Percentiles rank a stretch among this genome's conserved stretches.
Conservation (phyloP, 92 coral and sea anemone species). For the Paragorgia papillata region DNA sequence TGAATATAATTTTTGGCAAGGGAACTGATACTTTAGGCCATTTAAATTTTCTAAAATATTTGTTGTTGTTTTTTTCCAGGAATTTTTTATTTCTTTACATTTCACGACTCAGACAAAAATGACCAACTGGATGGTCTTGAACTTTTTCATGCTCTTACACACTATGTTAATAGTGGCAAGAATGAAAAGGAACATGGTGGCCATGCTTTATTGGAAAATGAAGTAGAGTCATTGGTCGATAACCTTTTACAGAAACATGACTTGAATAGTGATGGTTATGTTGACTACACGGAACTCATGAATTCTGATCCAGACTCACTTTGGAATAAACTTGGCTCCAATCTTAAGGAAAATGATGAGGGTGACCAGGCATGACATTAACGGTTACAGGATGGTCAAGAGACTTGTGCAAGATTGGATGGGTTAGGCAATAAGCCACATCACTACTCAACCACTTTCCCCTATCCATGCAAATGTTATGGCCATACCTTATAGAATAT, state of each 20-base stretch:
- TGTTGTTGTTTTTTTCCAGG: conserved; percentile 53
- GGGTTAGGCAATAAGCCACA: no score
- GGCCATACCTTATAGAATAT: no score
- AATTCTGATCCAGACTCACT: conserved; percentile 71
- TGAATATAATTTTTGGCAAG: no score
- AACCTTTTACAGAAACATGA: conserved; percentile 91
- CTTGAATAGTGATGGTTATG: conserved; percentile 75
- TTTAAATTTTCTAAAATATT: no score
- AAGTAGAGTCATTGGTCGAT: conserved; percentile 81
- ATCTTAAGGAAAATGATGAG: not conserved
- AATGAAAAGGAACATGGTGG: conserved; percentile 67
- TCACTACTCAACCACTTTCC: no score
- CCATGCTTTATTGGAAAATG: conserved; percentile 71
- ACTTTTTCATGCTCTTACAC: conserved; percentile 79
- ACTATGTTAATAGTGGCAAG: conserved; percentile 65
- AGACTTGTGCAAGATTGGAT: not conserved
- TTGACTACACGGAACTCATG: conserved; percentile 85
- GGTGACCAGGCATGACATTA: not conserved
- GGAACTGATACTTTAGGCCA: no score
- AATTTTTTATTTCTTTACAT: conserved; percentile 90
- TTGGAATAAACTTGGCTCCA: conserved; percentile 78
- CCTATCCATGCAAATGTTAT: no score
- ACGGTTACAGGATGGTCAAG: not conserved
- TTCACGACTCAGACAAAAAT: conserved; percentile 93
- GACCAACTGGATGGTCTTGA: conserved; percentile 93